A percentile compares a stretch with the other conserved stretches of the same genome.
These are phyloP conservation scores for Clarias fuscus DNA, from an alignment of 2,797 vertebrate genomes.

Conservation along the genomic window DNA sequence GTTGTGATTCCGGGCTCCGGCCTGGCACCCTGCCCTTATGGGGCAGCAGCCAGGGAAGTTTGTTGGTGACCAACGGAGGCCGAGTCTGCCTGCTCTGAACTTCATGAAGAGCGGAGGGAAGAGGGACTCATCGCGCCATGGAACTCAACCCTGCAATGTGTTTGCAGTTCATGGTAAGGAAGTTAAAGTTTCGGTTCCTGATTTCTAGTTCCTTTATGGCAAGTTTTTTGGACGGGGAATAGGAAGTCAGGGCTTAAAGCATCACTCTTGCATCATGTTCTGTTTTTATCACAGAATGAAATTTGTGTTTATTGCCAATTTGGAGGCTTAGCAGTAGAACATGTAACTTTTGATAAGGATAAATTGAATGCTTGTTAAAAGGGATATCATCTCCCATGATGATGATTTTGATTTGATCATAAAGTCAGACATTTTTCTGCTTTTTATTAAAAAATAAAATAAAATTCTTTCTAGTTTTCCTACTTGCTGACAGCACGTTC, in stretches of 20 bases:
- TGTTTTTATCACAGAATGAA: background rate
- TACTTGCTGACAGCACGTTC: background rate
- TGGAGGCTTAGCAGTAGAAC: background rate
- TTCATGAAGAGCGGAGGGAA: conserved; percentile 92
- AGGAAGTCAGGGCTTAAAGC: background rate
- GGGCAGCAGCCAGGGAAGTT: conserved; percentile 99
- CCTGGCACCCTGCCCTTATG: conserved; percentile 89
- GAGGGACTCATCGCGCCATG: conserved; percentile 88
- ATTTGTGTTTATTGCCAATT: background rate
- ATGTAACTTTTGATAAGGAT: background rate
- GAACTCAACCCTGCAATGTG: conserved; percentile 86
- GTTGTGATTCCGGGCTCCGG: conserved; percentile 76
- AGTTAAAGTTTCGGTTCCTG: background rate
- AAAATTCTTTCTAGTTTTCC: background rate
- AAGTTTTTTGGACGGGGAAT: background rate
- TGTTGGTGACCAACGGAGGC: conserved; percentile 96
- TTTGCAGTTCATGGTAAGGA: conserved; percentile 94
- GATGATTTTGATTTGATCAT: background rate
- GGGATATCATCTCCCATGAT: no score
- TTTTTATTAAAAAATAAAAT: no score
- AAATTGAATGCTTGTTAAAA: background rate
- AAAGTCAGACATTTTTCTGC: background rate
- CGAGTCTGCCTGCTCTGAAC: conserved; percentile 90
- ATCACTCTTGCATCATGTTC: no score
- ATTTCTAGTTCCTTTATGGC: background rate